A percentile compares a stretch with the other conserved stretches of the same genome.
Conservation (phyloP, 2,113 vertebrate species). For the Eclectus roratus region DNA sequence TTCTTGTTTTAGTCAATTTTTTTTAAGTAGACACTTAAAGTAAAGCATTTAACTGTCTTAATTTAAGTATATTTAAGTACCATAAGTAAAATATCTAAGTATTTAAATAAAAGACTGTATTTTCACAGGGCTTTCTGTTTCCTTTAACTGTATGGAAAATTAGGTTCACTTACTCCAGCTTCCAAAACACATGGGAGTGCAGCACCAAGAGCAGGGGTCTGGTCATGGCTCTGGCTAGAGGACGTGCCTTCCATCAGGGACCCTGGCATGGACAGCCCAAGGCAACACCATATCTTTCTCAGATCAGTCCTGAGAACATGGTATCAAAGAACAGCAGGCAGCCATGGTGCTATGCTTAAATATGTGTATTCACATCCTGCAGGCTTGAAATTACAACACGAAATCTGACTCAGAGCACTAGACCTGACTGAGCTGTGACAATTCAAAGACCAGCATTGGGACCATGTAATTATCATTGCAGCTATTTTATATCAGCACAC, state of each 20-base stretch:
- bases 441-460: neutral
- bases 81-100: neutral
- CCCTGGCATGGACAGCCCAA: accelerated
- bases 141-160: neutral
- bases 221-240: neutral
- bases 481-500: neutral
- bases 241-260: neutral
- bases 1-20: neutral
- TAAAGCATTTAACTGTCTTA: neutral
- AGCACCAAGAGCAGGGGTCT: accelerated
- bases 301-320: neutral
- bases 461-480: neutral
- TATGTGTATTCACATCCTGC: neutral
- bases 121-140: neutral
- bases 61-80: neutral
- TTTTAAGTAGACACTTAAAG: neutral
- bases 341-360: neutral
- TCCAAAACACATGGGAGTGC: neutral
- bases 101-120: neutral
- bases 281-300: neutral
- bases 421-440: neutral
- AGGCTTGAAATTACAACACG: neutral
- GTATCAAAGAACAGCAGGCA: neutral
- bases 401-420: neutral
- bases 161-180: neutral